Percentiles rank a stretch among this genome's conserved stretches.
Conservation (phyloP, 2,888 invertebrate genomes). For the Chrysodeixis includens region DNA sequence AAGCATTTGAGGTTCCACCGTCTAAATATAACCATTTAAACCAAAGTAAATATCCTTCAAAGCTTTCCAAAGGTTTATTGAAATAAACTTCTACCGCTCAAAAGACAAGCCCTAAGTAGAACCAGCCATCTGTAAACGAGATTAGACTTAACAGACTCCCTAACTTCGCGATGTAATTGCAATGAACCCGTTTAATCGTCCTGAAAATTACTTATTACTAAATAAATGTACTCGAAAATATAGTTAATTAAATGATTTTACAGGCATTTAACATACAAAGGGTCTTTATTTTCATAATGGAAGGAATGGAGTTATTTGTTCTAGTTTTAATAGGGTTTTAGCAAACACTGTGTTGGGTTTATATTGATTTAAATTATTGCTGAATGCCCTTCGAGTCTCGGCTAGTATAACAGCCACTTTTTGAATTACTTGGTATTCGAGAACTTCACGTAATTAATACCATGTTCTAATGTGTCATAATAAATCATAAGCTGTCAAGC, state of each 20-base stretch:
- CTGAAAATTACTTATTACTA: slow-evolving; percentile 1
- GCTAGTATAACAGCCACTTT: too few relatives aligned
- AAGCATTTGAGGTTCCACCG: neutral
- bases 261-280: neutral
- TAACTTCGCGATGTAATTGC: slow-evolving; percentile 4
- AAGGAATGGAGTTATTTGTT: neutral
- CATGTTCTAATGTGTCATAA: too few relatives aligned
- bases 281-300: neutral
- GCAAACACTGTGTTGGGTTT: too few relatives aligned
- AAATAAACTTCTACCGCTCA: neutral
- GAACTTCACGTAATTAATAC: too few relatives aligned
- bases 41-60: neutral
- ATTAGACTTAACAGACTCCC: neutral
- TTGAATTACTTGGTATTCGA: too few relatives aligned
- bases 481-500: too few relatives aligned
- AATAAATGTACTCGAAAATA: slow-evolving; percentile 4
- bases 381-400: too few relatives aligned
- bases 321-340: too few relatives aligned
- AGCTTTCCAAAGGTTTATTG: neutral
- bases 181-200: slow-evolving; percentile 1
- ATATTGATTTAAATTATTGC: too few relatives aligned
- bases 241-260: neutral
- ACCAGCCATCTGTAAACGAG: neutral
- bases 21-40: neutral
- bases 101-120: neutral